Percentiles rank a stretch among this genome's conserved stretches.
These are phyloP conservation scores for Melanerpes formicivorus DNA, from an alignment of 2,113 vertebrate species.

Conservation along the genomic window DNA sequence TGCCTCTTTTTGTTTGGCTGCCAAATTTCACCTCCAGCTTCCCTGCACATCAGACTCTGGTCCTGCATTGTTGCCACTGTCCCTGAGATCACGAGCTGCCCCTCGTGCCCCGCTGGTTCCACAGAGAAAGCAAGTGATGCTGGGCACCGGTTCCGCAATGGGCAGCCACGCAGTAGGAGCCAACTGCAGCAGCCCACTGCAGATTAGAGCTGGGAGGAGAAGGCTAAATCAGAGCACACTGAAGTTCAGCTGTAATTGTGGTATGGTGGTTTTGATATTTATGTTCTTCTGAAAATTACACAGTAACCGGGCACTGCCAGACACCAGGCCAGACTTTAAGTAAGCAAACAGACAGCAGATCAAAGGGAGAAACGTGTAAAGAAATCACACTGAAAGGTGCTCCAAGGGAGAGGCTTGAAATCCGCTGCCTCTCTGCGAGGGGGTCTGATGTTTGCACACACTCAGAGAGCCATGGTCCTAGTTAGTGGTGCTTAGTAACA, in stretches of 20 bases:
- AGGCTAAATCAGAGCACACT: conserved; percentile 47
- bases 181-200: conserved; percentile 5
- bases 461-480: background rate
- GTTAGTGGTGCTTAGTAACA: background rate
- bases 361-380: background rate
- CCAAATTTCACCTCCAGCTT: conserved; percentile 36
- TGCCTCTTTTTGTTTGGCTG: conserved; percentile 16
- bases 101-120: conserved; percentile 25
- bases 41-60: background rate
- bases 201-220: conserved; percentile 56
- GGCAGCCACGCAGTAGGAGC: background rate
- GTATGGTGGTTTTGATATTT: conserved; percentile 58
- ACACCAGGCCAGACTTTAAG: background rate
- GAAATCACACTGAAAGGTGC: background rate
- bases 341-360: background rate
- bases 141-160: background rate
- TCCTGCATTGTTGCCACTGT: conserved; percentile 29
- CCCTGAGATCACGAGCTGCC: conserved; percentile 25
- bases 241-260: conserved; percentile 59
- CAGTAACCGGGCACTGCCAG: background rate
- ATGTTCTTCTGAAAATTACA: conserved; percentile 57
- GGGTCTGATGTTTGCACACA: background rate
- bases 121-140: conserved; percentile 33
- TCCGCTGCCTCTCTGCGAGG: background rate
- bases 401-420: background rate